These are phyloP conservation scores for Motacilla alba DNA, from an alignment of 2,113 vertebrate species.

Conservation along the genomic window DNA sequence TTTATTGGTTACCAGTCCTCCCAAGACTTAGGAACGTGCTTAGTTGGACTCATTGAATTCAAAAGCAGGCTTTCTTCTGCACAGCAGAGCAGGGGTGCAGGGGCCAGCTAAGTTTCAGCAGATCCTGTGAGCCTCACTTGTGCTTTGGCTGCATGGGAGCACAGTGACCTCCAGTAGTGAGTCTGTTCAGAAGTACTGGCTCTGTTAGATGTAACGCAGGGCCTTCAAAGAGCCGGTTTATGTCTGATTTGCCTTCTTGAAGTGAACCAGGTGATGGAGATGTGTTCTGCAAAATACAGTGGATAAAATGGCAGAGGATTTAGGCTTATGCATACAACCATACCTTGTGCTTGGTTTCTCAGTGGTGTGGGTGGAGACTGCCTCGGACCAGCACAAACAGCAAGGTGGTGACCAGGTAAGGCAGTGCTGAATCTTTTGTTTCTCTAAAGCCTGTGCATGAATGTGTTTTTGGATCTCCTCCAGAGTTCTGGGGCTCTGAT, in stretches of 20 bases:
- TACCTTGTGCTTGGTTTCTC: background rate
- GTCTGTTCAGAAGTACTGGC: background rate
- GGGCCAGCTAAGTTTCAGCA: background rate
- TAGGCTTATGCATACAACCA: background rate
- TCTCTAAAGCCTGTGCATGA: background rate
- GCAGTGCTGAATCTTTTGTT: background rate
- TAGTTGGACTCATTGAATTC: background rate
- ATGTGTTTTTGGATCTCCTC: background rate
- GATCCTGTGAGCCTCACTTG: background rate
- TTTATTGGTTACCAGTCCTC: background rate
- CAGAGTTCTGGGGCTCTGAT: background rate
- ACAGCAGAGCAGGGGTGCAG: fast-evolving
- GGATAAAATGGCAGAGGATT: background rate
- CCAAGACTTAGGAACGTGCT: background rate
- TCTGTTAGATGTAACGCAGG: background rate
- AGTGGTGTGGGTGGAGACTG: fast-evolving
- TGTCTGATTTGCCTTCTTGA: background rate
- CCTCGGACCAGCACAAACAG: background rate
- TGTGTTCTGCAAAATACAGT: background rate
- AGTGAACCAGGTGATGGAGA: background rate
- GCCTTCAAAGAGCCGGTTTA: background rate
- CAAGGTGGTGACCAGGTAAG: background rate
- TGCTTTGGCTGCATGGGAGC: background rate
- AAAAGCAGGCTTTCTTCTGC: background rate
- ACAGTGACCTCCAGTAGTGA: fast-evolving